Evolutionary conservation across 2,113 vertebrate species (phyloP).

Genomic region (Grammomys dolichurus): DNA sequence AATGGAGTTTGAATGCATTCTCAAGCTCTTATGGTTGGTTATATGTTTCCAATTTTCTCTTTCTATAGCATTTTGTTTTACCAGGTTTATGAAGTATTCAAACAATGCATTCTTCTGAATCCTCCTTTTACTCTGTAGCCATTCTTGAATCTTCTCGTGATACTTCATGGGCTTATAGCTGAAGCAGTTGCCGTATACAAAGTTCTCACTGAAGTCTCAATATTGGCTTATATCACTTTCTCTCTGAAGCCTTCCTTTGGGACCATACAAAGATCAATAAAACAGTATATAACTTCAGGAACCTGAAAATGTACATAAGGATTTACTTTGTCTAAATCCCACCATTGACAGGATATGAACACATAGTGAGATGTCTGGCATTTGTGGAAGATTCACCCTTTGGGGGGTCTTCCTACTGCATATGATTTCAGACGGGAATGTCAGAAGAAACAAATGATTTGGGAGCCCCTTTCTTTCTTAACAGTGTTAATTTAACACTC

Average conservation of each 20-base stretch:
- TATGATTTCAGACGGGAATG: neutral
- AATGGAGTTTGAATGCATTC: neutral
- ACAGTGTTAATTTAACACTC: neutral
- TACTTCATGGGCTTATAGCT: neutral
- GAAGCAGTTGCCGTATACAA: neutral
- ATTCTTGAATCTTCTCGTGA: neutral
- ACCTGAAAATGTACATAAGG: neutral
- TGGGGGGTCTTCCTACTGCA: neutral
- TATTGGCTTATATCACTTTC: neutral
- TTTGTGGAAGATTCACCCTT: neutral
- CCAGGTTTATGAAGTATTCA: neutral
- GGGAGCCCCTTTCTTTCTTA: neutral
- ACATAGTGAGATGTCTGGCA: no score
- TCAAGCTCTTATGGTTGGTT: neutral
- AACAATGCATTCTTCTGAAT: neutral
- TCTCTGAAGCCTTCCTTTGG: neutral
- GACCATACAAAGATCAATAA: neutral
- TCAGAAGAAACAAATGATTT: neutral
- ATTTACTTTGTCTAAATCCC: neutral
- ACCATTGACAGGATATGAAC: neutral
- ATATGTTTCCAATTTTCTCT: neutral
- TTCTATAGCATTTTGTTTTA: neutral
- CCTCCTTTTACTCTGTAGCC: neutral
- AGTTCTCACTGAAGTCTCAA: neutral
- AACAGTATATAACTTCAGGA: neutral